Evolutionary conservation across 2,113 vertebrate genomes (phyloP), one percentile per base, ranked within the genome.

Genomic region (Egretta garzetta): DNA sequence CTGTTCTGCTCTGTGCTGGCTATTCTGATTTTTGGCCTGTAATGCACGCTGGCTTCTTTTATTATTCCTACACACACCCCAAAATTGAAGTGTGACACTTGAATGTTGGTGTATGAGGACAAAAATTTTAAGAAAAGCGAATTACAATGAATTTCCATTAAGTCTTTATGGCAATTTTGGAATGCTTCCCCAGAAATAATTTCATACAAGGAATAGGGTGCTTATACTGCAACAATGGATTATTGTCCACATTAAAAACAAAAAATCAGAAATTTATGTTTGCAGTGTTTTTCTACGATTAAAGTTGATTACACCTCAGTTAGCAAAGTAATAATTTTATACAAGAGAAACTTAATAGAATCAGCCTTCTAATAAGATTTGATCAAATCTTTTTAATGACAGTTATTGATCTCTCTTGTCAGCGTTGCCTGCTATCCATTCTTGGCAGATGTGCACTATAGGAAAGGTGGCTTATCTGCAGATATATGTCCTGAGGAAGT

Each of bases 371-470:
- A 75, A 32, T 86, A 91, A 49, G 58, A 85, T 93, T 93, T 90
- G 32, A 43, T 91, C 62, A 64, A 45, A 73, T 83, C 23, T 68
- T 90, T 96, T 83, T 90, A 82, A 90, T 88, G 85, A n/a, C 73
- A 62, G 49, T 62, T 96, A 93, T 83, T 90, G 89, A 93, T 95
- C 55, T 80, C 10, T 77, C 62, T n/a, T 73, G 71, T 79, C 86
- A 81, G 37, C 9, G 1, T 79, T 85, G 60, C 39, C 80, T 80
- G 39, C 67, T 91, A 33, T 66, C 27, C 67, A 19, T 74, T 85
- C 90, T 84, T 92, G 74, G 88, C 73, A 88, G 60, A 41, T 0
- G 2, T 74, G 30, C 20, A 9, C 35, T 86, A 8, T 37, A 63
- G 60, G 55, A 93, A 73, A 68, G 74, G 60, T 88, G 77, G 67